phyloP scores from a whole-genome alignment of 2,113 vertebrate genomes.

The Aptenodytes forsteri region DNA sequence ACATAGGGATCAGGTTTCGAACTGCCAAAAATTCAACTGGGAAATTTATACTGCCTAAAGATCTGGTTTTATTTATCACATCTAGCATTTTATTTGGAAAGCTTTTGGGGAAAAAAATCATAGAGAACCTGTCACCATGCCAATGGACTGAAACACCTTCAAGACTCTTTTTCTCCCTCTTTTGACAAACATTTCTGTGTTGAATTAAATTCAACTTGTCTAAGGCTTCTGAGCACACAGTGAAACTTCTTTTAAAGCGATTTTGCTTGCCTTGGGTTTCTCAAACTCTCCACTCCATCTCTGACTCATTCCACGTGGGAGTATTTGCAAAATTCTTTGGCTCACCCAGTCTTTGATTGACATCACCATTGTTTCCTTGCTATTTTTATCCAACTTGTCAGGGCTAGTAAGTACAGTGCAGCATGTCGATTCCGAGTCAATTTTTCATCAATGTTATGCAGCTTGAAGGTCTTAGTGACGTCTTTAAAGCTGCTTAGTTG shows the following conservation, averaged over 20 bases:
- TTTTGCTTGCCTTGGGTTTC: slow-evolving; percentile 60
- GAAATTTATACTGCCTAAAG: neutral
- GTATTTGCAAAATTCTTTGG: slow-evolving; percentile 48
- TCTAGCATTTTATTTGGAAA: neutral
- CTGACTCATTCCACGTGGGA: slow-evolving; percentile 57
- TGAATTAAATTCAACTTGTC: slow-evolving; percentile 4
- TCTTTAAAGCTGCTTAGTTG: slow-evolving; percentile 62
- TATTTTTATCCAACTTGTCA: slow-evolving; percentile 54
- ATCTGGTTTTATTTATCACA: neutral
- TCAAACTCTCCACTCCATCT: slow-evolving; percentile 27
- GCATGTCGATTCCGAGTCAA: slow-evolving; percentile 9
- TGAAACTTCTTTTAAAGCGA: slow-evolving; percentile 31
- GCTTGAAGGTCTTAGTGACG: slow-evolving; percentile 47
- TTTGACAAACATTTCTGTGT: neutral
- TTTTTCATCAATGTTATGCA: slow-evolving; percentile 47
- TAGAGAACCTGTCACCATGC: neutral
- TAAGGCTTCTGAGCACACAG: neutral
- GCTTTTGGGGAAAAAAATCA: neutral
- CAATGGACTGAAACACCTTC: neutral
- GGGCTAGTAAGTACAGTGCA: slow-evolving; percentile 24
- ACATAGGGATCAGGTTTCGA: neutral
- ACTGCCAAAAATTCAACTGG: neutral
- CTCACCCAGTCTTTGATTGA: slow-evolving; percentile 42
- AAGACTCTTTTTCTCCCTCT: accelerated
- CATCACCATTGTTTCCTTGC: slow-evolving; percentile 43